A percentile compares a stretch with the other conserved stretches of the same genome.
Conservation (phyloP, 2,888 invertebrate genomes). For the Byasa hedistus region DNA sequence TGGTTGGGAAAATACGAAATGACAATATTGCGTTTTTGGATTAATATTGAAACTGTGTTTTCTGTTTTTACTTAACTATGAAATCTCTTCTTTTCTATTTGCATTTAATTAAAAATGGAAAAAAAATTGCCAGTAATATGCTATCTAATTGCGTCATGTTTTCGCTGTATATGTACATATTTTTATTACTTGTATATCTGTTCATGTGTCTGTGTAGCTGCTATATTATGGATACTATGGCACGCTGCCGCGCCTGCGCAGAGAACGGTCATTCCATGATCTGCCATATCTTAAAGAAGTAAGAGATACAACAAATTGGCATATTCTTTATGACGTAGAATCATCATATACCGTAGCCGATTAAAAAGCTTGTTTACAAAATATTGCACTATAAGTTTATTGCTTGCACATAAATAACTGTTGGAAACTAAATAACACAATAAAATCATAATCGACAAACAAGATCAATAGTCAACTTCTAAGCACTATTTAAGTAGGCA, state of each 20-base stretch:
- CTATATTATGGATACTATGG: slow-evolving; percentile 86
- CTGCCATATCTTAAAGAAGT: slow-evolving; percentile 88
- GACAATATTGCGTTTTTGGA: background rate
- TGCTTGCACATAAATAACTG: slow-evolving; percentile 8
- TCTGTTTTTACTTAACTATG: background rate
- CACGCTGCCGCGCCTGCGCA: slow-evolving; percentile 85
- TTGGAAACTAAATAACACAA: slow-evolving; percentile 2
- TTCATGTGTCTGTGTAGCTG: slow-evolving; percentile 79
- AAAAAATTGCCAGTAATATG: background rate
- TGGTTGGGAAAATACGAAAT: background rate
- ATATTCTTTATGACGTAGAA: slow-evolving; percentile 40
- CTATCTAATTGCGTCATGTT: background rate
- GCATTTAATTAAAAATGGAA: background rate
- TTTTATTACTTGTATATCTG: slow-evolving; percentile 31
- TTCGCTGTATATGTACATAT: background rate
- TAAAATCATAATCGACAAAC: slow-evolving; percentile 4
- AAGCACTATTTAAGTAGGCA: slow-evolving; percentile 15
- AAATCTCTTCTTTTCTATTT: too few relatives aligned
- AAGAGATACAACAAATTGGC: slow-evolving; percentile 71
- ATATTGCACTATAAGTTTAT: background rate
- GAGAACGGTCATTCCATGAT: slow-evolving; percentile 90
- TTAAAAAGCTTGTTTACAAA: background rate
- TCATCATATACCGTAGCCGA: background rate
- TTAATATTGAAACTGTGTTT: background rate
- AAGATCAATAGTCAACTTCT: slow-evolving; percentile 1